phyloP scores from a whole-genome alignment of 2,797 vertebrate species.

The Rhinogobio ventralis region DNA sequence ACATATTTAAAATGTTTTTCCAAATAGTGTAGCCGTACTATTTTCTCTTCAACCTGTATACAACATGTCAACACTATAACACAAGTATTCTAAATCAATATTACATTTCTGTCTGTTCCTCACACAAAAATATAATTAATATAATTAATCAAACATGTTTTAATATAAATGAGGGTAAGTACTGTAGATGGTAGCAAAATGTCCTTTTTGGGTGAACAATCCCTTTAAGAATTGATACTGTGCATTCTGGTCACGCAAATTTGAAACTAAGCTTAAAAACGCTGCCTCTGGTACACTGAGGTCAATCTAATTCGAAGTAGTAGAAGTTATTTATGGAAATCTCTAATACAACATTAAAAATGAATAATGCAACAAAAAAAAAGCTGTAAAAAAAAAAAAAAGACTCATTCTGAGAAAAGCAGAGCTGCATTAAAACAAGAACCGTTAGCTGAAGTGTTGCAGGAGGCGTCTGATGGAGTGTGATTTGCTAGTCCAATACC shows the following conservation, averaged over 20 bases:
- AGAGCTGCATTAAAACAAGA: background rate
- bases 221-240: background rate
- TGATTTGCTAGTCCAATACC: background rate
- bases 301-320: background rate
- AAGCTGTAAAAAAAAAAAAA: background rate
- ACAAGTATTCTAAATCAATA: background rate
- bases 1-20: rapidly evolving
- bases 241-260: background rate
- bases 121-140: background rate
- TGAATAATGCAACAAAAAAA: background rate
- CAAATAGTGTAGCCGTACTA: background rate
- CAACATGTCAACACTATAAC: background rate
- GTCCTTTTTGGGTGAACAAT: background rate
- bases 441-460: background rate
- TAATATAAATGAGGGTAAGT: background rate
- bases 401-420: background rate
- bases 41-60: background rate
- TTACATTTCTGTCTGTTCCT: background rate
- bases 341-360: background rate
- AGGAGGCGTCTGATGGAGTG: slow-evolving; percentile 4
- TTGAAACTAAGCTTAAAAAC: background rate
- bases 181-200: background rate
- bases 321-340: slow-evolving; percentile 18
- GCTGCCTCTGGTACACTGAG: background rate
- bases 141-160: background rate